phyloP scores from a whole-genome alignment of 2,888 invertebrate species.

The Eilema sororculum region DNA sequence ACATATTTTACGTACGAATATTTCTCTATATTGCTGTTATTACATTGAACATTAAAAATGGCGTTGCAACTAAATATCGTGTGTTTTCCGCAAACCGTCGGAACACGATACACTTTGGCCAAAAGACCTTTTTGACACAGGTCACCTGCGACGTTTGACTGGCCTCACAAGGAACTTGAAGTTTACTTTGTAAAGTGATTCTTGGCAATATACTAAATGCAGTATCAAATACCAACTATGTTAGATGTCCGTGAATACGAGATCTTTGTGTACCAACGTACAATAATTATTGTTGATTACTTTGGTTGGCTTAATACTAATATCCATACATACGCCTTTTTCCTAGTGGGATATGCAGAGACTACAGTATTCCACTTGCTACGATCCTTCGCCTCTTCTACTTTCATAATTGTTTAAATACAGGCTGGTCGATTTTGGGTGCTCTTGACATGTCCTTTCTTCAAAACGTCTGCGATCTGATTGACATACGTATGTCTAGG shows the following conservation, averaged over 20 bases:
- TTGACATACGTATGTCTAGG: too few species aligned
- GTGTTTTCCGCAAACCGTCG: background rate
- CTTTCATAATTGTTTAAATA: too few species aligned
- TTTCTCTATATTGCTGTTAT: background rate
- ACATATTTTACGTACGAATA: background rate
- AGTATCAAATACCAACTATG: background rate
- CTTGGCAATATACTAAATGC: background rate
- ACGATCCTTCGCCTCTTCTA: too few species aligned
- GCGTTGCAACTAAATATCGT: background rate
- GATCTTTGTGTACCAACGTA: background rate
- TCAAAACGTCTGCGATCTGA: too few species aligned
- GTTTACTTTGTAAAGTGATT: background rate
- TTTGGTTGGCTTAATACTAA: too few species aligned
- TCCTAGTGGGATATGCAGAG: too few species aligned
- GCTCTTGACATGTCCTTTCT: too few species aligned
- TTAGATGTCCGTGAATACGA: background rate
- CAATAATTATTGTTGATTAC: slow-evolving; percentile 23
- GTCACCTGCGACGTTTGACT: background rate
- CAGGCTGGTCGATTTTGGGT: too few species aligned
- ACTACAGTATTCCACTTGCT: too few species aligned
- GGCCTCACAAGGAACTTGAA: background rate
- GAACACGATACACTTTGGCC: background rate
- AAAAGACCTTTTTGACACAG: background rate
- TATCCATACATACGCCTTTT: too few species aligned
- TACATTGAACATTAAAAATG: background rate